A percentile compares a stretch with the other conserved stretches of the same genome.
Evolutionary conservation across 1,140 invertebrate species (phyloP).

Genomic region (Euura lappo): DNA sequence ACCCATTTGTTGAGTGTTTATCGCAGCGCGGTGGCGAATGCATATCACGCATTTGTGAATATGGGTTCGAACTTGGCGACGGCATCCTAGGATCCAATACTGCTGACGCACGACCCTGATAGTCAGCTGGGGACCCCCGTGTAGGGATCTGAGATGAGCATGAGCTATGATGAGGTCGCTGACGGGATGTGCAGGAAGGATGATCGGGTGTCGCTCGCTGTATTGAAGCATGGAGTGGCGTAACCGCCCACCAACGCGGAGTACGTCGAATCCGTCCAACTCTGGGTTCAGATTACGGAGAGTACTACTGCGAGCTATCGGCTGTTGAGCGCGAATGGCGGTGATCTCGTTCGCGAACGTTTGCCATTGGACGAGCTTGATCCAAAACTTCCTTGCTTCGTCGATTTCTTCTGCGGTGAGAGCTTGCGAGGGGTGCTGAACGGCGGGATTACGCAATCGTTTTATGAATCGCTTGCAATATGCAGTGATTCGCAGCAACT

Average conservation of each 20-base stretch:
- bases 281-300: not conserved
- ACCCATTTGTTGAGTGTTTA: slow-evolving; percentile 20
- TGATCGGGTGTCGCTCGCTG: not conserved
- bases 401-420: not conserved
- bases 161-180: not conserved
- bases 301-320: slow-evolving; percentile 11
- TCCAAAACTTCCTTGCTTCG: not conserved
- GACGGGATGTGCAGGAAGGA: not conserved
- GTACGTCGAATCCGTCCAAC: not conserved
- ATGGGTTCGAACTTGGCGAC: not conserved
- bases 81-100: slow-evolving; percentile 8
- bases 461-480: not conserved
- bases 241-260: not conserved
- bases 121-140: slow-evolving; percentile 11
- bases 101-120: not conserved
- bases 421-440: not conserved
- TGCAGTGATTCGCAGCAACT: not conserved
- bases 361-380: not conserved
- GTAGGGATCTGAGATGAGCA: slow-evolving; percentile 13
- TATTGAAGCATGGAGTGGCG: not conserved
- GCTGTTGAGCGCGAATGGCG: not conserved
- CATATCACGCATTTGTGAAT: slow-evolving; percentile 43
- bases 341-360: not conserved
- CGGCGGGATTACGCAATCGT: not conserved
- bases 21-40: slow-evolving; percentile 28